These are phyloP conservation scores for Pomatorhinus ruficollis DNA, from an alignment of 2,113 vertebrate genomes.

Conservation along the genomic window DNA sequence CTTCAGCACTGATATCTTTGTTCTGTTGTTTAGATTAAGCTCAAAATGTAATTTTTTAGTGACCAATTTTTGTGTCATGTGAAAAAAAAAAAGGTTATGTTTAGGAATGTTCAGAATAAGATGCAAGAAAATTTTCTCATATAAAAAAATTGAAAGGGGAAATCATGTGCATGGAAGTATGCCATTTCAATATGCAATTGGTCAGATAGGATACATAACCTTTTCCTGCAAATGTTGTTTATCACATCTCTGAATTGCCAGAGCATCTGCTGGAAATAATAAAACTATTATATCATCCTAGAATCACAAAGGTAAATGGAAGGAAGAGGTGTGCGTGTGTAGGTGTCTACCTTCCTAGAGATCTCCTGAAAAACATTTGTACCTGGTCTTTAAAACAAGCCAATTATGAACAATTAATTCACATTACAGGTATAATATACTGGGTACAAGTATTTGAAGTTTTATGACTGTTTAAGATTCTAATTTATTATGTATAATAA, in stretches of 20 bases:
- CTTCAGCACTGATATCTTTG: background rate
- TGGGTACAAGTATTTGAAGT: background rate
- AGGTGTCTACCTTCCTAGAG: background rate
- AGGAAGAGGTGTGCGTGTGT: background rate
- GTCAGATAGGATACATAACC: background rate
- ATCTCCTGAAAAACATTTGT: background rate
- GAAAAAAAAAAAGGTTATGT: background rate
- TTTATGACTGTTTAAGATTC: background rate
- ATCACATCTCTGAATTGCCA: background rate
- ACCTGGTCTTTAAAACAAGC: background rate
- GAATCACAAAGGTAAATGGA: background rate
- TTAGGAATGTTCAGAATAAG: background rate
- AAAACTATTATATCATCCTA: background rate
- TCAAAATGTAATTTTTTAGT: background rate
- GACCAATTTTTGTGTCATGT: background rate
- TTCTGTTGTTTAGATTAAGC: background rate
- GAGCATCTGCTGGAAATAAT: background rate
- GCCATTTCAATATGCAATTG: background rate
- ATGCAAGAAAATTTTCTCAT: background rate
- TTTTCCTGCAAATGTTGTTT: background rate
- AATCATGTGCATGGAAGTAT: background rate
- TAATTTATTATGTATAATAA: background rate
- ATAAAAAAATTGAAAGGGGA: background rate
- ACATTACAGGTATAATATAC: background rate
- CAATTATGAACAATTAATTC: background rate